These are phyloP conservation scores for Apodemia duryi DNA, from an alignment of 2,888 invertebrate genomes.

Conservation along the genomic window DNA sequence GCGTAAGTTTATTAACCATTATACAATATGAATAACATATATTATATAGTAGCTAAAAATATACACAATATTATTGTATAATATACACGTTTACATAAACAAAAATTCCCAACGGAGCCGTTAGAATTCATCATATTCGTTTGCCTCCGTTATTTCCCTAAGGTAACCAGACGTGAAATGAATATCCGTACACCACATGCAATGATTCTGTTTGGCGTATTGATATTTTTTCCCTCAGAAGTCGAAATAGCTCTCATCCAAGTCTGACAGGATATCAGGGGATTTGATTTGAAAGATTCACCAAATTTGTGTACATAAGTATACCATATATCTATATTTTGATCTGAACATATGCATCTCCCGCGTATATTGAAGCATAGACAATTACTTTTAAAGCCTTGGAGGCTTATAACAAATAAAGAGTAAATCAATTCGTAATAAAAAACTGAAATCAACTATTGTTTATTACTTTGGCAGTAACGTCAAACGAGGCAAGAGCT, in stretches of 20 bases:
- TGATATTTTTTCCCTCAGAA: constrained; percentile 4
- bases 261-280: constrained; percentile 1
- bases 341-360: too few relatives aligned
- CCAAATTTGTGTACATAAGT: not conserved
- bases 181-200: constrained; percentile 1
- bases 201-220: constrained; percentile 4
- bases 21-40: not conserved
- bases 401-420: too few relatives aligned
- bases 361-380: too few relatives aligned
- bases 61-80: constrained; percentile 1
- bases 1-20: not conserved
- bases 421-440: too few relatives aligned
- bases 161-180: constrained; percentile 4
- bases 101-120: not conserved
- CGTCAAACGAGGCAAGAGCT: too few relatives aligned
- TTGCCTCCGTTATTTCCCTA: constrained; percentile 4
- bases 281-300: not conserved
- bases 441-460: too few relatives aligned
- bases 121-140: constrained; percentile 4
- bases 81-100: not conserved
- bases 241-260: not conserved
- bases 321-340: too few relatives aligned
- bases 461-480: too few relatives aligned
- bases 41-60: not conserved
- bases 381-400: too few relatives aligned